Percentiles rank a stretch among this genome's conserved stretches.
phyloP scores from a whole-genome alignment of 2,888 invertebrate species.

The Ochropleura leucogaster region DNA sequence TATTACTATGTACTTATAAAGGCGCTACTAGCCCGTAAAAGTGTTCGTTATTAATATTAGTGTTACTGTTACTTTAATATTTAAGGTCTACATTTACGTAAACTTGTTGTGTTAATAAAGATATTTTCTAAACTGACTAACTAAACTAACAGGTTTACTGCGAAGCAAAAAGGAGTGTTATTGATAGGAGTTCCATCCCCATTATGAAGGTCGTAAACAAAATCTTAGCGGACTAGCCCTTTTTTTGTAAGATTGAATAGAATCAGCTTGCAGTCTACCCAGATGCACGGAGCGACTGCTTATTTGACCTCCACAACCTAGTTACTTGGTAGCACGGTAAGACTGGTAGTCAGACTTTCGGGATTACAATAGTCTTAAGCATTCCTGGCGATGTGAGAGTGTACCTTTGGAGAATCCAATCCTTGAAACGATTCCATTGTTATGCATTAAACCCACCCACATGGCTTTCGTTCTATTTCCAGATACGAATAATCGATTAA shows the following conservation, averaged over 20 bases:
- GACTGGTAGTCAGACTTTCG: neutral
- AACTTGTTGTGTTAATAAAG: no score
- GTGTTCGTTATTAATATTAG: no score
- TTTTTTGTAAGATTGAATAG: neutral
- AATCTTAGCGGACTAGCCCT: neutral
- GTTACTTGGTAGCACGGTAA: neutral
- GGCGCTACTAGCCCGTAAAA: no score
- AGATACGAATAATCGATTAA: conserved; percentile 30
- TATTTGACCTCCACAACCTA: neutral
- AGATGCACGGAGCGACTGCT: neutral
- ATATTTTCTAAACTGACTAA: no score
- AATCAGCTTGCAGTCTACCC: neutral
- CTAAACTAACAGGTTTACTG: no score
- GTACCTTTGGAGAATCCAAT: neutral
- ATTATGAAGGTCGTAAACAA: neutral
- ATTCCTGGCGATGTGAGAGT: no score
- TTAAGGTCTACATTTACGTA: no score
- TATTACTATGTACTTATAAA: no score
- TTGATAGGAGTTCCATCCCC: neutral
- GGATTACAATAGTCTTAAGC: neutral
- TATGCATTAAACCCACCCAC: conserved; percentile 9
- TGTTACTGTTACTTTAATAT: no score
- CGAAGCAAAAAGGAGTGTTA: neutral
- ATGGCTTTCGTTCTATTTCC: conserved; percentile 31
- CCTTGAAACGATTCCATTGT: conserved; percentile 7